Evolutionary conservation across 2,888 invertebrate genomes (phyloP), one percentile per base, ranked within the genome.

Genomic region (Trichopria drosophilae): DNA sequence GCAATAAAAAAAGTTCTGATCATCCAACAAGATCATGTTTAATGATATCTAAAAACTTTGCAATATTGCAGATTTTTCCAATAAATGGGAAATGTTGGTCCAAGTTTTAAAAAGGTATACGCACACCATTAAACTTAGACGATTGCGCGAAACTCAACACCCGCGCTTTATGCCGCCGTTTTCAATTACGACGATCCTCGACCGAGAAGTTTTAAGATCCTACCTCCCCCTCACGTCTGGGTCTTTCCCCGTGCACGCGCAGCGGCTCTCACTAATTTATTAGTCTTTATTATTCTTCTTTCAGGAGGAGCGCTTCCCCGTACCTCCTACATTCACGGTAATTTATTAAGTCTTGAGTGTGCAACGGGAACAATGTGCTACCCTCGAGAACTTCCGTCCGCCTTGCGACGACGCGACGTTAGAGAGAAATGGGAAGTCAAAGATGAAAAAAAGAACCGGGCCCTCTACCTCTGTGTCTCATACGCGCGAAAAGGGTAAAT

Each of bases 331-430:
- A 35, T 47, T 34, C 36, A 26, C 53, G 49, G 59, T 59, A 59
- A 59, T 59, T 59, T 59, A 59, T 59, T 59, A 59, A 58, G 53
- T 59, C 58, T 54, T 50, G 55, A 58, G 57, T 54, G 53, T 49
- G 51, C 59, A 44, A 49, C 47, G 44, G 46, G 51, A 56, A 49
- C 52, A 58, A 58, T 56, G 53, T 51, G 43, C 51, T 51, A 19
- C 28, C 34, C 52, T 54, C 47, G 45, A 35, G 51, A 51, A 53
- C 43, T 47, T 37, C 43, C 40, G 37, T 48, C 44, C 34, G 52
- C 22, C 29, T 41, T 23, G 31, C 20, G 22, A 15, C 18, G 22
- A 37, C 37, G 19, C 29, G n/a, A 24, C 9, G 49, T 22, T 24
- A 18, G 32, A 45, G 22, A 44, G 26, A 50, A 44, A 50, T 39